Evolutionary conservation across 2,113 vertebrate genomes (phyloP).

Genomic region (Sinocyclocheilus maitianheensis): DNA sequence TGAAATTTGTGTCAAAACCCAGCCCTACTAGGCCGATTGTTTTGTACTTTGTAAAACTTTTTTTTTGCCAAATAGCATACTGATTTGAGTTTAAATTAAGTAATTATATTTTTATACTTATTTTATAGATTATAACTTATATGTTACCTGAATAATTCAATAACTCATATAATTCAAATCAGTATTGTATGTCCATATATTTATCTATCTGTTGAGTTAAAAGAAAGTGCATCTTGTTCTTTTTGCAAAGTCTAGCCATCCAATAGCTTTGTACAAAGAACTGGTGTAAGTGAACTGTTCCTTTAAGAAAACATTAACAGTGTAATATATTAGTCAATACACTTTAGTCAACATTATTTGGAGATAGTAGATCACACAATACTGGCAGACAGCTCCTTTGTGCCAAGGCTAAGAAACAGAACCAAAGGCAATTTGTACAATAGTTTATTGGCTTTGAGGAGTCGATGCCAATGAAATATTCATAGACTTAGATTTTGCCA

Average conservation of each 20-base stretch:
- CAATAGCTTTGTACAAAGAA: neutral
- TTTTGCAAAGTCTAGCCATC: neutral
- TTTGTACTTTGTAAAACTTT: no score
- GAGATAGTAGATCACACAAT: neutral
- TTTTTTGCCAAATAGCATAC: no score
- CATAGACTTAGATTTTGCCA: conserved; percentile 90
- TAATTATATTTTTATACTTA: no score
- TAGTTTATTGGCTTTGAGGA: conserved; percentile 87
- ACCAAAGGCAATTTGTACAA: conserved; percentile 88
- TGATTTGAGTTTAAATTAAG: no score
- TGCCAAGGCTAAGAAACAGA: conserved; percentile 56
- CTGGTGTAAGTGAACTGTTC: neutral
- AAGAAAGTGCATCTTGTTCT: neutral
- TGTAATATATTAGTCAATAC: conserved; percentile 1
- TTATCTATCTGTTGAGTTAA: no score
- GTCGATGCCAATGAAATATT: conserved; percentile 92
- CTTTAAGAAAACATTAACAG: neutral
- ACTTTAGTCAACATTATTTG: neutral
- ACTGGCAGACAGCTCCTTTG: neutral
- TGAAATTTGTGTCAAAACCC: no score
- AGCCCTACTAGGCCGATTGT: no score
- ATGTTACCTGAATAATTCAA: no score
- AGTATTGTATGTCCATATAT: no score
- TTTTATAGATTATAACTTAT: no score
- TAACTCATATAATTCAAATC: no score